phyloP scores from a whole-genome alignment of 92 coral and sea anemone genomes.

The Parazoanthus atlanticus region DNA sequence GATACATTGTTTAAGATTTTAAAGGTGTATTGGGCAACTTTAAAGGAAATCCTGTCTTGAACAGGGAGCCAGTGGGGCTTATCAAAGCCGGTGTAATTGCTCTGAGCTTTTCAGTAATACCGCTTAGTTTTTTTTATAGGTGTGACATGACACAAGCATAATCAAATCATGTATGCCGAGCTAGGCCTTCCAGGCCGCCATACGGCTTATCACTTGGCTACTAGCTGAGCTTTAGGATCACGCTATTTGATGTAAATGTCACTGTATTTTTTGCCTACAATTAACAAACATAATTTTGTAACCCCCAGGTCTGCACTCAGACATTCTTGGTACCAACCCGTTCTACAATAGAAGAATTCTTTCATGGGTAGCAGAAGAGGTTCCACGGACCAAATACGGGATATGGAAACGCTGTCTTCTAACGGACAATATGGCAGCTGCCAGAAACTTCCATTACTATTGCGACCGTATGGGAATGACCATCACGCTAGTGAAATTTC shows the following conservation, averaged over 20 bases:
- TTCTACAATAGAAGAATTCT: slow-evolving; percentile 1
- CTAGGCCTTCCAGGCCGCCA: too few species aligned
- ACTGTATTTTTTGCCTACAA: neutral
- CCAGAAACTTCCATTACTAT: neutral
- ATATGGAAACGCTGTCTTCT: neutral
- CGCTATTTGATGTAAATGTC: neutral
- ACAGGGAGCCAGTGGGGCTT: too few species aligned
- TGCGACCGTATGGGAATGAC: slow-evolving; percentile 21
- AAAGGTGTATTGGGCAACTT: too few species aligned
- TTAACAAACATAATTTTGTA: neutral
- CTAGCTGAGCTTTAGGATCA: neutral
- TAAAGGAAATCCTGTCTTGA: too few species aligned
- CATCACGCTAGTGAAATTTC: slow-evolving; percentile 10
- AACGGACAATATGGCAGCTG: neutral
- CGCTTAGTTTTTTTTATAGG: too few species aligned
- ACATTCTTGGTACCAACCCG: slow-evolving; percentile 3
- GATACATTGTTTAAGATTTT: too few species aligned
- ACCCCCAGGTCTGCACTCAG: slow-evolving; percentile 4
- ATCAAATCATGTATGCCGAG: too few species aligned
- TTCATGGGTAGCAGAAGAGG: slow-evolving; percentile 17
- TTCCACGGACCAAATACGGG: slow-evolving; percentile 18
- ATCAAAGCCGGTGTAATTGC: too few species aligned
- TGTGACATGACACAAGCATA: too few species aligned
- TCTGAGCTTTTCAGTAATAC: too few species aligned
- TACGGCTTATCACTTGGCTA: too few species aligned